Evolutionary conservation across 1,140 invertebrate species (phyloP).

Genomic region (Scaptodrosophila lebanonensis): DNA sequence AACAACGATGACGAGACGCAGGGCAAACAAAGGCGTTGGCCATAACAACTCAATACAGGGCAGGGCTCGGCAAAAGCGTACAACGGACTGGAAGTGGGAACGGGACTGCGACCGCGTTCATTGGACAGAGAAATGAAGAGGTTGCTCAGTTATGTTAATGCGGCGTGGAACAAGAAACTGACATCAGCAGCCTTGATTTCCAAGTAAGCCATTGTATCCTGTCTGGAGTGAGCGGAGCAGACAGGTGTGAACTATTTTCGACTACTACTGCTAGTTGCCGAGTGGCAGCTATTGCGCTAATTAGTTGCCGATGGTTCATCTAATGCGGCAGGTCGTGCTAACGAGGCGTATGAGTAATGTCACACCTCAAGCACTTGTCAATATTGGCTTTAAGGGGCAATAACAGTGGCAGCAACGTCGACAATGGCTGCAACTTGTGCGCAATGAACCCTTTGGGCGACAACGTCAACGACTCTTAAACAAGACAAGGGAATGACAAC

Average conservation of each 20-base stretch:
- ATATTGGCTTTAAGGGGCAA: constrained; percentile 17
- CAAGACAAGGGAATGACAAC: no score
- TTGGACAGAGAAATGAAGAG: constrained; percentile 13
- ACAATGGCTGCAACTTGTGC: neutral
- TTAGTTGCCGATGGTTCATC: constrained; percentile 60
- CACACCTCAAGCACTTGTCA: constrained; percentile 40
- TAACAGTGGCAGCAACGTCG: neutral
- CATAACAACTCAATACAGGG: constrained; percentile 70
- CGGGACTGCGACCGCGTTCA: constrained; percentile 30
- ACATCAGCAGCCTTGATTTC: constrained; percentile 67
- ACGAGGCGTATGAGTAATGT: constrained; percentile 67
- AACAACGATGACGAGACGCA: constrained; percentile 15
- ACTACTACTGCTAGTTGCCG: constrained; percentile 38
- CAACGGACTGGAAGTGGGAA: constrained; percentile 9
- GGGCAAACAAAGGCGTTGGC: constrained; percentile 71
- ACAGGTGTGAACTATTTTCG: constrained; percentile 68
- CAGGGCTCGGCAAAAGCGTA: constrained; percentile 2
- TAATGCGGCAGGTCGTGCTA: constrained; percentile 56
- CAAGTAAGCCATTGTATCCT: constrained; percentile 26
- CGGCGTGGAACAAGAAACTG: no score
- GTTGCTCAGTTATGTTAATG: constrained; percentile 60
- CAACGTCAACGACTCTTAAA: constrained; percentile 59
- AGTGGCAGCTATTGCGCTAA: constrained; percentile 48
- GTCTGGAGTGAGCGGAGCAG: constrained; percentile 1
- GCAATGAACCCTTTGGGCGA: constrained; percentile 2